Percentiles rank a stretch among this genome's conserved stretches.
These are phyloP conservation scores for Heliconius hermathena DNA, from an alignment of 1,140 invertebrate species.

Conservation along the genomic window DNA sequence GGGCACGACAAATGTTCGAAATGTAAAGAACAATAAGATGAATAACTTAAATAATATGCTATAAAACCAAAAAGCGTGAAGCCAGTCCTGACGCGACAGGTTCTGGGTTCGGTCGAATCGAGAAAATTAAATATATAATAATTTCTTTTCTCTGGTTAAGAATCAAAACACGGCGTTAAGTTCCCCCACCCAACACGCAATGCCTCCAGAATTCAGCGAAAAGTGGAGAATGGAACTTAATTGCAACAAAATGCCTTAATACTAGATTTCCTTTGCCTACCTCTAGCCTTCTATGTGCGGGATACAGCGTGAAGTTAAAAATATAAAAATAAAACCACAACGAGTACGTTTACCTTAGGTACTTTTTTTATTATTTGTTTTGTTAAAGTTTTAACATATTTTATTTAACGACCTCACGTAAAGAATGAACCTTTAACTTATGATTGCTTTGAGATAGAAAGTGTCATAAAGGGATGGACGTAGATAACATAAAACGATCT, in stretches of 20 bases:
- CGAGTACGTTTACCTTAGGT: not conserved
- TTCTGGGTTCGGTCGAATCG: too few species aligned
- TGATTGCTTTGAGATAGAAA: constrained; percentile 26
- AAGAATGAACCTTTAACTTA: constrained; percentile 4
- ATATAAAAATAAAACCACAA: not conserved
- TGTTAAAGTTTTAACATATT: constrained; percentile 11
- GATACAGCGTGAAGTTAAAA: not conserved
- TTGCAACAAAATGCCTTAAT: too few species aligned
- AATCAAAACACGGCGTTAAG: too few species aligned
- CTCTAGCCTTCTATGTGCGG: too few species aligned
- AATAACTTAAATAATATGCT: not conserved
- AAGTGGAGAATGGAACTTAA: too few species aligned
- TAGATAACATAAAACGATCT: constrained; percentile 20
- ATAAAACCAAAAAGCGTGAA: too few species aligned
- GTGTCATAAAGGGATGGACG: constrained; percentile 28
- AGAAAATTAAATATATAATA: too few species aligned
- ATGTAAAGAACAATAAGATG: not conserved
- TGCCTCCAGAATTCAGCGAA: too few species aligned
- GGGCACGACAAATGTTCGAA: not conserved
- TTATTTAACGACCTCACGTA: not conserved
- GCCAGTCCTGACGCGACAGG: too few species aligned
- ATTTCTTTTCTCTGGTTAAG: too few species aligned
- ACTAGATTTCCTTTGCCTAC: too few species aligned
- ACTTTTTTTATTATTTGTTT: not conserved
- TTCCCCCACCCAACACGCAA: too few species aligned